A percentile compares a stretch with the other conserved stretches of the same genome.
Evolutionary conservation across 2,797 vertebrate species (phyloP).

Genomic region (Neosalanx taihuensis): DNA sequence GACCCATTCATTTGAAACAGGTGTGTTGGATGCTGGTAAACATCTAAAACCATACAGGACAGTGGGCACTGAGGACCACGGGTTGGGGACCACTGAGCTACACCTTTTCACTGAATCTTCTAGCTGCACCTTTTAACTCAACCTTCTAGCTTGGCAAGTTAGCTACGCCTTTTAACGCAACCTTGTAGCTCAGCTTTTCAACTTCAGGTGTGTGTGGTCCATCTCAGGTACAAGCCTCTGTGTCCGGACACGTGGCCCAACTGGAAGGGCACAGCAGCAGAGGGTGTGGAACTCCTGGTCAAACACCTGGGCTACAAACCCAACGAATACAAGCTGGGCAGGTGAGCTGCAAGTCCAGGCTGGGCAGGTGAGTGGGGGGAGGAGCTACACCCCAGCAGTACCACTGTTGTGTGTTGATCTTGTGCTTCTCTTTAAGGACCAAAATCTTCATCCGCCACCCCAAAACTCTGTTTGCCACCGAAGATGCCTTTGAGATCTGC

Average conservation of each 20-base stretch:
- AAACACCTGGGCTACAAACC: slow-evolving; percentile 86
- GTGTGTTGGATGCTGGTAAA: too few species aligned
- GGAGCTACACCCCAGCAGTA: not conserved
- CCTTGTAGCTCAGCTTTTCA: too few species aligned
- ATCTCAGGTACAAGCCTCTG: slow-evolving; percentile 86
- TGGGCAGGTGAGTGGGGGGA: not conserved
- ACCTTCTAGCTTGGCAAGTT: too few species aligned
- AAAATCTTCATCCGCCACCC: slow-evolving; percentile 98
- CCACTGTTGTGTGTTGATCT: slow-evolving; percentile 3
- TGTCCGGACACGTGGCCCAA: slow-evolving; percentile 96
- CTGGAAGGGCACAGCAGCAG: slow-evolving; percentile 84
- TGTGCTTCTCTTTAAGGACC: slow-evolving; percentile 70
- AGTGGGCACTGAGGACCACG: too few species aligned
- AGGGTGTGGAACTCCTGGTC: slow-evolving; percentile 84
- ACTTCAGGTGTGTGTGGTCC: not conserved
- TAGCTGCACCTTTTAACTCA: too few species aligned
- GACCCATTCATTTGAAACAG: too few species aligned
- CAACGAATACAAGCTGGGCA: slow-evolving; percentile 92
- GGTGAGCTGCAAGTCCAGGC: slow-evolving; percentile 61
- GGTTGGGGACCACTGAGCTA: too few species aligned
- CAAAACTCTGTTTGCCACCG: slow-evolving; percentile 90
- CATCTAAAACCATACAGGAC: too few species aligned
- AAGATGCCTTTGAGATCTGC: slow-evolving; percentile 91
- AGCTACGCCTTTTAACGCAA: too few species aligned
- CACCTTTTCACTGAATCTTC: too few species aligned